Evolutionary conservation across 2,888 invertebrate genomes (phyloP).

Genomic region (Geotrupes spiniger): DNA sequence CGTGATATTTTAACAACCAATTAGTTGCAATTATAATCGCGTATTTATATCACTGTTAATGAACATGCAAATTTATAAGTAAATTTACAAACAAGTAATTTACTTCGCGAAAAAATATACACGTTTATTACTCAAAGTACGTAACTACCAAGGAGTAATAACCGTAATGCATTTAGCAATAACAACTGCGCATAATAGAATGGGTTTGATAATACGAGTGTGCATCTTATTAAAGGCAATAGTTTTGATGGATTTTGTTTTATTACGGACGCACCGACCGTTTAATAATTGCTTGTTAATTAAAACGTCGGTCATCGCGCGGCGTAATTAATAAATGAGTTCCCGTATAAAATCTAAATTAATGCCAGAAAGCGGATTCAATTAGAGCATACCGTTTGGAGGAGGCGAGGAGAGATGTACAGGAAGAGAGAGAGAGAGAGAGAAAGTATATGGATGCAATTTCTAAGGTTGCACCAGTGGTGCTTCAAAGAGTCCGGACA

Average conservation of each 20-base stretch:
- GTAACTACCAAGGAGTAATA: too few species aligned
- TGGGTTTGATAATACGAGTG: too few species aligned
- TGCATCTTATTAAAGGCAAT: neutral
- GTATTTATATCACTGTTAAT: too few species aligned
- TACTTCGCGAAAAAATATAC: too few species aligned
- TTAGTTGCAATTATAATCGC: too few species aligned
- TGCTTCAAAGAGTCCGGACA: conserved; percentile 44
- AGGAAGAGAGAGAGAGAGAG: conserved; percentile 1
- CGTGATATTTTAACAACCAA: too few species aligned
- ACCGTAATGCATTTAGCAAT: too few species aligned
- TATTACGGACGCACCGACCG: conserved; percentile 3
- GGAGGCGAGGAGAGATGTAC: conserved; percentile 8
- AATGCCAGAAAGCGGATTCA: conserved; percentile 32
- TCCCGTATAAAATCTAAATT: conserved; percentile 21
- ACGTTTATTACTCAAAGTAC: too few species aligned
- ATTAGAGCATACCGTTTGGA: conserved; percentile 32
- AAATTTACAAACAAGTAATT: too few species aligned
- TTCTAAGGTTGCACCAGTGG: conserved; percentile 39
- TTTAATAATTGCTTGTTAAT: conserved; percentile 12
- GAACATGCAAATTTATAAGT: too few species aligned
- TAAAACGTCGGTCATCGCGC: conserved; percentile 11
- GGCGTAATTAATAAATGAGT: conserved; percentile 4
- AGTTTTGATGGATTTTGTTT: conserved; percentile 1
- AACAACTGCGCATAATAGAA: too few species aligned
- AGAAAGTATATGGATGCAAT: conserved; percentile 32